Evolutionary conservation across 2,113 vertebrate species (phyloP).

Genomic region (Chrysemys picta): DNA sequence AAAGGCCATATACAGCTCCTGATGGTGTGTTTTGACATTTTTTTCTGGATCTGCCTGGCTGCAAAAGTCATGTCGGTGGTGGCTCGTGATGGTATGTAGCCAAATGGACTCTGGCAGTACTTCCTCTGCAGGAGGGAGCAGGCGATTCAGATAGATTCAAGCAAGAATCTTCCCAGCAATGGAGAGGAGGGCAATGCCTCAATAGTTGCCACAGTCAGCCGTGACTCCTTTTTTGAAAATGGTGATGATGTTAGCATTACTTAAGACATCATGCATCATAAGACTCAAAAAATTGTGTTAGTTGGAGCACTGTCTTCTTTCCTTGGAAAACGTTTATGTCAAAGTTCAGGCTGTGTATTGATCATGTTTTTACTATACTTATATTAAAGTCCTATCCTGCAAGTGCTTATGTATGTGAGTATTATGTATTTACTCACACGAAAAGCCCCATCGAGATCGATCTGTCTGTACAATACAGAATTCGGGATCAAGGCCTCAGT

Average conservation of each 20-base stretch:
- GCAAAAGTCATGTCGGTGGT: too few relatives aligned
- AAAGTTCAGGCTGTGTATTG: neutral
- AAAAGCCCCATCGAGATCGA: neutral
- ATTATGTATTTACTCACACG: neutral
- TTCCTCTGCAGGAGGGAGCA: too few relatives aligned
- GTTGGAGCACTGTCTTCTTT: neutral
- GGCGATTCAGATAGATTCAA: too few relatives aligned
- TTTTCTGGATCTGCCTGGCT: too few relatives aligned
- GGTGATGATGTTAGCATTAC: too few relatives aligned
- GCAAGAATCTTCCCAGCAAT: too few relatives aligned
- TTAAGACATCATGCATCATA: neutral
- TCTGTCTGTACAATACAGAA: neutral
- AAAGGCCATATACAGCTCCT: too few relatives aligned
- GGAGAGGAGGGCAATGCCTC: too few relatives aligned
- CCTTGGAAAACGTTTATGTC: neutral
- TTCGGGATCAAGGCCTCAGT: neutral
- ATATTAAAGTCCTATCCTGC: neutral
- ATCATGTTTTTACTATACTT: neutral
- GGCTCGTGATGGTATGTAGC: too few relatives aligned
- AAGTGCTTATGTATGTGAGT: neutral
- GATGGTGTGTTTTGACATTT: rapidly evolving
- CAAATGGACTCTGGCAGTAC: too few relatives aligned
- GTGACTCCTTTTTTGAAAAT: too few relatives aligned
- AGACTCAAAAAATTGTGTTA: neutral
- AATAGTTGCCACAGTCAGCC: too few relatives aligned